Conservation (phyloP, 2,113 vertebrate species). For the Cololabis saira region DNA sequence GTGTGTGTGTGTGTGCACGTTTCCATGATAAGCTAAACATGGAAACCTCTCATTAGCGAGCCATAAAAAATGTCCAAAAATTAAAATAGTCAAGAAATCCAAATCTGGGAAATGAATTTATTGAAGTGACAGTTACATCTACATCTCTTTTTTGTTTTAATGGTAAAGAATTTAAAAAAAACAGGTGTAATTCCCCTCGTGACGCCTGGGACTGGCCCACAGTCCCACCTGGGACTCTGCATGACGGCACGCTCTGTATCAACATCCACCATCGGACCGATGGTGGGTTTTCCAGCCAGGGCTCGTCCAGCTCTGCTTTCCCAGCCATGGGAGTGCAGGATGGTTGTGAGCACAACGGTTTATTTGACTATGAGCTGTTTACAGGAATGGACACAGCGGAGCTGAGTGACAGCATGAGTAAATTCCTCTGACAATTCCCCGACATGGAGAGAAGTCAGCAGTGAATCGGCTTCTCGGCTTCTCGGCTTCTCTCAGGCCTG, state of each 20-base stretch:
- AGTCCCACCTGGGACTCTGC: too few relatives aligned
- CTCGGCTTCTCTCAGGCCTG: constrained; percentile 26
- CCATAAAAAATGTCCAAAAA: constrained; percentile 27
- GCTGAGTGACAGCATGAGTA: constrained; percentile 67
- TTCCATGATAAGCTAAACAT: constrained; percentile 19
- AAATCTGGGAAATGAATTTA: too few relatives aligned
- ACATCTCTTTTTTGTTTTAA: too few relatives aligned
- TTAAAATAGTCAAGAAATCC: constrained; percentile 38
- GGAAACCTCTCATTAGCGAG: constrained; percentile 58
- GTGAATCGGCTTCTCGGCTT: neutral
- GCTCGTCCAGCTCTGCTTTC: too few relatives aligned
- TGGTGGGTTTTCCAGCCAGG: too few relatives aligned
- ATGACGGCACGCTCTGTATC: too few relatives aligned
- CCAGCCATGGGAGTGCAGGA: constrained; percentile 14
- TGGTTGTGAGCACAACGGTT: constrained; percentile 49
- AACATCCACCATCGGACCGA: too few relatives aligned
- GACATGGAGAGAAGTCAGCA: constrained; percentile 39
- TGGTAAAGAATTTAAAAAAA: too few relatives aligned
- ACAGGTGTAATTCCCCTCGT: too few relatives aligned
- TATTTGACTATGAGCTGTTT: constrained; percentile 71
- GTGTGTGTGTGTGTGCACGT: constrained; percentile 9
- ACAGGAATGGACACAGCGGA: constrained; percentile 51
- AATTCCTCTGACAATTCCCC: constrained; percentile 55
- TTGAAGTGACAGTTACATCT: too few relatives aligned
- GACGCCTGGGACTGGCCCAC: too few relatives aligned